Evolutionary conservation across 1,140 invertebrate species (phyloP).

Genomic region (Elymnias hypermnestra): DNA sequence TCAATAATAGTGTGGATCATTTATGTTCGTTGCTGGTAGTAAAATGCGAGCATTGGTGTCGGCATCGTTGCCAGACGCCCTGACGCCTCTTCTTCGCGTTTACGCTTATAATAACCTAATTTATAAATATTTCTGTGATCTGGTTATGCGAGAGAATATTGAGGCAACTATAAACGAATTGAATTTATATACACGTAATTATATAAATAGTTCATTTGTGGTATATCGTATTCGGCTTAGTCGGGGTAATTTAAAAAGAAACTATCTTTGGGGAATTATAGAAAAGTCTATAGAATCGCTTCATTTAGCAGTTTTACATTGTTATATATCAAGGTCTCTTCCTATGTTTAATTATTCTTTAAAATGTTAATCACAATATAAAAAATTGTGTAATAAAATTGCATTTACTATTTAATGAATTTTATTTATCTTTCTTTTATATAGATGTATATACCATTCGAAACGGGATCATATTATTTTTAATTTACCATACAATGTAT

Average conservation of each 20-base stretch:
- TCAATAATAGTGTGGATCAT: slow-evolving; percentile 21
- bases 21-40: slow-evolving; percentile 25
- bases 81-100: slow-evolving; percentile 11
- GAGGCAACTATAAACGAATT: background rate
- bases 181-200: background rate
- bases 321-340: too few species aligned
- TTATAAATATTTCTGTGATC: slow-evolving; percentile 13
- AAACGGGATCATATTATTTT: too few species aligned
- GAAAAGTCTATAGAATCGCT: too few species aligned
- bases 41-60: slow-evolving; percentile 24
- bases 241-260: background rate
- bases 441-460: too few species aligned
- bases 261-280: too few species aligned
- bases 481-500: too few species aligned
- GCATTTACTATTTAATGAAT: too few species aligned
- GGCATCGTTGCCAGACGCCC: slow-evolving; percentile 15
- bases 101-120: slow-evolving; percentile 15
- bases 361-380: too few species aligned
- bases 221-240: background rate
- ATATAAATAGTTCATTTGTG: background rate
- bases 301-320: too few species aligned
- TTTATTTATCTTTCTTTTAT: too few species aligned
- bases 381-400: too few species aligned
- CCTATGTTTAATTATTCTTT: too few species aligned
- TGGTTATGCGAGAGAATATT: slow-evolving; percentile 8